These are phyloP conservation scores for Lontra canadensis DNA, from an alignment of 2,113 vertebrate genomes.

Conservation along the genomic window DNA sequence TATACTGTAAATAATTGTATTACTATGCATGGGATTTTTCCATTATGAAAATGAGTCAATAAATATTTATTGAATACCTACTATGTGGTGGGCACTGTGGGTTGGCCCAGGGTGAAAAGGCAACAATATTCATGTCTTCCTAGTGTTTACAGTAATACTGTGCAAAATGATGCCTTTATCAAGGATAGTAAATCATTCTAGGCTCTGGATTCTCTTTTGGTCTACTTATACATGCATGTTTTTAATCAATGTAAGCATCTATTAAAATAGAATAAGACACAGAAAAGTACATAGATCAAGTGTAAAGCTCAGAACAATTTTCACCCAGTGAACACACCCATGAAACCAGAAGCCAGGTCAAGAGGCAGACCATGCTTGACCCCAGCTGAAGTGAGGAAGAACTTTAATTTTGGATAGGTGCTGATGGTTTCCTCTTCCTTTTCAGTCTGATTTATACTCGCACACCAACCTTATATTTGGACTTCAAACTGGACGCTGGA, in stretches of 20 bases:
- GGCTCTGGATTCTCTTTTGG: not conserved
- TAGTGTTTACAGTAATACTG: not conserved
- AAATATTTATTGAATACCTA: not conserved
- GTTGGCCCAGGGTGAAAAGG: not conserved
- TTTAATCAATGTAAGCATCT: not conserved
- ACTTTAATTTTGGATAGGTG: slow-evolving; percentile 4
- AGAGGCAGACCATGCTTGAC: not conserved
- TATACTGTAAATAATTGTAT: not conserved
- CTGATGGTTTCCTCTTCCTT: slow-evolving; percentile 44
- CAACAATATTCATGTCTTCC: not conserved
- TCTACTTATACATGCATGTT: not conserved
- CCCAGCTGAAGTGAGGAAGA: not conserved
- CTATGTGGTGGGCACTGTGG: not conserved
- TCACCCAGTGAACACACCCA: not conserved
- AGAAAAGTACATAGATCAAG: not conserved
- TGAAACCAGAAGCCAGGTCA: not conserved
- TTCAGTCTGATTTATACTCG: slow-evolving; percentile 86
- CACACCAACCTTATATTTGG: slow-evolving; percentile 87
- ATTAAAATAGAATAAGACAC: not conserved
- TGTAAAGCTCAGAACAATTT: not conserved
- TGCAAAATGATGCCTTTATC: not conserved
- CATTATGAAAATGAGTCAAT: slow-evolving; percentile 14
- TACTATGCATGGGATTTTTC: not conserved
- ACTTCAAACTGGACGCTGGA: slow-evolving; percentile 85
- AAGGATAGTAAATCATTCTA: slow-evolving; percentile 20